Base-by-base conservation (phyloP, 1,140 invertebrate genomes). In the Chionoecetes opilio region DNA sequence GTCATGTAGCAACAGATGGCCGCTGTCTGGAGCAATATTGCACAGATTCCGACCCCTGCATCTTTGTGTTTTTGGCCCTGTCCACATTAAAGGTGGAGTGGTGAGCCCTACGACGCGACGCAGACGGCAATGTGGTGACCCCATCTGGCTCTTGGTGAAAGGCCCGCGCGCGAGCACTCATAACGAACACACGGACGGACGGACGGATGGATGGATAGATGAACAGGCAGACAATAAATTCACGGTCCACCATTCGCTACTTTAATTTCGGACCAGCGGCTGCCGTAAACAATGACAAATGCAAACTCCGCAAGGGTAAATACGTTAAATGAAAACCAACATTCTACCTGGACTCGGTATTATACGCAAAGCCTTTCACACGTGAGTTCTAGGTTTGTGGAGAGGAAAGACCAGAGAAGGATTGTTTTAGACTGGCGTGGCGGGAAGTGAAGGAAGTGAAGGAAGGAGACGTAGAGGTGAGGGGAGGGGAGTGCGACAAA, bases 1-100 rank as follows among this genome's bases (percentile, higher is more conserved):
- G 93, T 94, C 88, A 94, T 94, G 93, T 94, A 90, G 93, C 93
- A 94, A 94, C 93, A 94, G 93, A 94, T 94, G 93, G 75, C 46
- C 89, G 88, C 88, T 94, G 93, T 94, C 93, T 94, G 93, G 93
- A 91, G 93, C 93, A 94, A 94, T 94, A 94, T 94, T 94, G 93
- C 93, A 94, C 53, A 94, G 93, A 94, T 94, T 94, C 93, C 88
- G 37, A 53, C 88, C 89, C 41, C 38, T 85, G 89, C 93, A 91
- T 94, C 93, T 94, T 94, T 91, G 93, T 94, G 88, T 94, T 94
- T 91, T 94, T 91, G 89, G 88, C 82, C 89, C 35, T 38, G 86
- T 34, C 93, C 53, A 63, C 93, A 91, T 94, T 94, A 94, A 94
- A 94, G 93, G 82, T 91, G 93, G 93, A 91, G 93, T 94, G 93